Base-by-base conservation (phyloP, 2,113 vertebrate genomes). In the Salvelinus sp. region DNA sequence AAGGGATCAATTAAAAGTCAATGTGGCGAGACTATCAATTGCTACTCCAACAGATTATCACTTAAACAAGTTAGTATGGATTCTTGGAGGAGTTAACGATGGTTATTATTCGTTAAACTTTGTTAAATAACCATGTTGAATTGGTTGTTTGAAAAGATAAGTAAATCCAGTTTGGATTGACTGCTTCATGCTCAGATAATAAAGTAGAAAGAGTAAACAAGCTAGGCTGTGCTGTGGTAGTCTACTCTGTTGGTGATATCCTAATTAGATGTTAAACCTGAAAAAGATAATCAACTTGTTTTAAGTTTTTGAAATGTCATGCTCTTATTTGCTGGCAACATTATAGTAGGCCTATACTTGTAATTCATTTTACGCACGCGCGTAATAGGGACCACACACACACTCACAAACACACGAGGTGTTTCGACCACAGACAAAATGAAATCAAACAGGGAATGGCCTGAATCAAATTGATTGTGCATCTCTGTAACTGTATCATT, bases 21-120 rank as follows among this genome's bases (percentile, higher is more conserved):
- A 91, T 92, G 90, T 92, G 88, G 90, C 91, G 87, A 90, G 89
- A 91, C 90, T 91, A 89, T 44, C 9, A 44, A 12, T 44, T 44
- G 9, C 9, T 44, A 44, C 9, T 44, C 38, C 10, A 44, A 44
- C 38, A 44, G 84, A 16, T 33, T 20, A 20, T 38, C 6, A 38
- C 25, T 66, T 1, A 12, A 63, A 63, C 12, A n/a, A 63, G 1
- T 63, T 25, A 23, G 6, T 63, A 25, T 63, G 3, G 50, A 54
- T 54, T 54, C 14, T 54, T 54, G 58, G 18, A 22, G 58, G 6
- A 7, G 20, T 16, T 62, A 9, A 62, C 6, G 1, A 62, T 62
- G 18, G 58, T 5, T 20, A n/a, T 18, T 60, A n/a, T 60, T 16
- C 13, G 0, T 54, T 60, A 1, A n/a, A 13, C 20, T 20, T 20